Evolutionary conservation across 2,113 vertebrate species (phyloP).

Genomic region (Oncorhynchus clarkii): DNA sequence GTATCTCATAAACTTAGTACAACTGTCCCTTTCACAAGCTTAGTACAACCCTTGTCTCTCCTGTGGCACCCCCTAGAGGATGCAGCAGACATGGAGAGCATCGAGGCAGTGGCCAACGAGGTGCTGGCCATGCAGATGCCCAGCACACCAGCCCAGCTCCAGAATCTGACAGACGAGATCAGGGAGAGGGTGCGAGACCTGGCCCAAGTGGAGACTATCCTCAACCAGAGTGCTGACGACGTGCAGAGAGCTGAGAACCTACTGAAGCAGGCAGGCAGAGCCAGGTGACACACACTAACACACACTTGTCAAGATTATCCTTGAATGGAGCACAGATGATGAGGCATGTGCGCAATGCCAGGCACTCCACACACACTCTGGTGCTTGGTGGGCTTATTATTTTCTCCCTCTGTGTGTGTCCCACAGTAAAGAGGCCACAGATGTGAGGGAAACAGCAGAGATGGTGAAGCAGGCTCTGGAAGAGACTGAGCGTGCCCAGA

Average conservation of each 20-base stretch:
- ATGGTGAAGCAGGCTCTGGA: constrained; percentile 85
- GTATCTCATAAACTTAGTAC: background rate
- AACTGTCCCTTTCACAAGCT: background rate
- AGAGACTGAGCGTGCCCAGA: constrained; percentile 87
- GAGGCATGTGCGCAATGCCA: background rate
- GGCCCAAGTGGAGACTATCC: constrained; percentile 86
- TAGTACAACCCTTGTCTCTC: background rate
- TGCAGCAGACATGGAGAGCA: constrained; percentile 90
- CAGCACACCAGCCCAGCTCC: constrained; percentile 88
- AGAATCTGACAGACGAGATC: constrained; percentile 88
- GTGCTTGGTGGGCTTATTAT: too few species aligned
- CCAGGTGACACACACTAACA: constrained; percentile 73
- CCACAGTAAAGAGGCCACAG: constrained; percentile 82
- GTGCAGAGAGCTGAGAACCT: constrained; percentile 85
- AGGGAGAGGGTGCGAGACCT: constrained; percentile 87
- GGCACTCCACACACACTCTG: background rate
- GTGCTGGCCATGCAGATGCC: constrained; percentile 97
- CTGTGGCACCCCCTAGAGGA: constrained; percentile 77
- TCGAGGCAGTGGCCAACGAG: constrained; percentile 90
- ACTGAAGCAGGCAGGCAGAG: constrained; percentile 84
- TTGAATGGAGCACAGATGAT: too few species aligned
- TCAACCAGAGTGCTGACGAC: constrained; percentile 87
- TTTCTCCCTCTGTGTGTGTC: constrained; percentile 1
- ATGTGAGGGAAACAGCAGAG: constrained; percentile 83
- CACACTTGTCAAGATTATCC: background rate